Percentiles rank a stretch among this genome's conserved stretches.
Conservation (phyloP, 2,797 vertebrate genomes). For the Champsocephalus gunnari region DNA sequence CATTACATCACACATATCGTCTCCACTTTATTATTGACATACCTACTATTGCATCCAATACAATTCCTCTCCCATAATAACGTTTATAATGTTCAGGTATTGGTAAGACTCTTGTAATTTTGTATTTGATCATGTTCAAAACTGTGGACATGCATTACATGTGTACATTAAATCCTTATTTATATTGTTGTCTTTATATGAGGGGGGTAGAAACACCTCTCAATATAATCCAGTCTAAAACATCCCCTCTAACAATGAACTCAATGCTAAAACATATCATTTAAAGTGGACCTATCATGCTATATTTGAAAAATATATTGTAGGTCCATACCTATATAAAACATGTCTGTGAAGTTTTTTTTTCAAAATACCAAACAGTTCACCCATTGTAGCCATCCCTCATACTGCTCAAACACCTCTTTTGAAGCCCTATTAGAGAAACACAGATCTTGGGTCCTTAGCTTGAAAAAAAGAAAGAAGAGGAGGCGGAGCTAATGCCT, state of each 20-base stretch:
- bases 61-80: neutral
- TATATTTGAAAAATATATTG: no score
- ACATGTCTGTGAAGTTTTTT: no score
- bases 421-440: no score
- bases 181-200: no score
- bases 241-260: neutral
- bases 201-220: neutral
- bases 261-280: neutral
- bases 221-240: neutral
- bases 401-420: no score
- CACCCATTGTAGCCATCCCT: no score
- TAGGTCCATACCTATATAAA: no score
- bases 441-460: no score
- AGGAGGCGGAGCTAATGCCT: no score
- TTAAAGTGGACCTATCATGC: neutral
- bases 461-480: no score
- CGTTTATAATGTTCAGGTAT: neutral
- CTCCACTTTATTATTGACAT: no score
- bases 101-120: neutral
- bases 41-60: neutral
- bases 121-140: neutral
- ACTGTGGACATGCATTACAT: neutral
- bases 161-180: neutral
- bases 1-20: neutral
- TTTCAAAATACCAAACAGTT: no score